Conservation (phyloP, 2,113 vertebrate species). For the Menura novaehollandiae region DNA sequence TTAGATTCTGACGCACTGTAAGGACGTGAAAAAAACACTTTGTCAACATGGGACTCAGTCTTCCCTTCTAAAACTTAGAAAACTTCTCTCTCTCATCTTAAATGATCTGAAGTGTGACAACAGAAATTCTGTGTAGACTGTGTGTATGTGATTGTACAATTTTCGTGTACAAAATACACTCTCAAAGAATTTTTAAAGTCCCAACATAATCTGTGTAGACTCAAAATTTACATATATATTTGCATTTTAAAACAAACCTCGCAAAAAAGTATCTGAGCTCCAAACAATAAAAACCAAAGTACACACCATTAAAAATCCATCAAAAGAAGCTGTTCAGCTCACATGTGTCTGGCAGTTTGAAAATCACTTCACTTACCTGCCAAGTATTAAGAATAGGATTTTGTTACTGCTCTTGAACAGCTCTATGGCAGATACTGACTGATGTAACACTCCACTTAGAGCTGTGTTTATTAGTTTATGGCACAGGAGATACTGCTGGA, state of each 20-base stretch:
- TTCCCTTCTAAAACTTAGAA: neutral
- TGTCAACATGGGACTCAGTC: neutral
- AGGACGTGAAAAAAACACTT: neutral
- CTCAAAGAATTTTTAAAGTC: conserved; percentile 26
- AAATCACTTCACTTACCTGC: conserved; percentile 56
- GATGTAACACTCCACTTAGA: neutral
- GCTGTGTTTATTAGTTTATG: neutral
- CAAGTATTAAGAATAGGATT: conserved; percentile 31
- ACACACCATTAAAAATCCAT: conserved; percentile 68
- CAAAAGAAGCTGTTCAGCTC: conserved; percentile 57
- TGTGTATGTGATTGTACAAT: neutral
- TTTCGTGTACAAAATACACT: conserved; percentile 25
- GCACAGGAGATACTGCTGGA: neutral
- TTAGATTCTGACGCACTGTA: neutral
- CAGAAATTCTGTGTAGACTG: neutral
- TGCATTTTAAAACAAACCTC: conserved; percentile 66
- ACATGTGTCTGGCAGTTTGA: conserved; percentile 54
- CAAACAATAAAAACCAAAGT: conserved; percentile 64
- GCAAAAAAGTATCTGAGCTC: conserved; percentile 64
- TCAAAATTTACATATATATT: conserved; percentile 64
- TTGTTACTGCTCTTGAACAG: neutral
- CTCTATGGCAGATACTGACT: neutral
- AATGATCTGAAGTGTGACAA: neutral
- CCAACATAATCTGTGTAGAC: conserved; percentile 19
- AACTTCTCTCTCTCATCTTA: neutral